Evolutionary conservation across 1,140 invertebrate genomes (phyloP), one percentile per base, ranked within the genome.

Genomic region (Cydia amplana): DNA sequence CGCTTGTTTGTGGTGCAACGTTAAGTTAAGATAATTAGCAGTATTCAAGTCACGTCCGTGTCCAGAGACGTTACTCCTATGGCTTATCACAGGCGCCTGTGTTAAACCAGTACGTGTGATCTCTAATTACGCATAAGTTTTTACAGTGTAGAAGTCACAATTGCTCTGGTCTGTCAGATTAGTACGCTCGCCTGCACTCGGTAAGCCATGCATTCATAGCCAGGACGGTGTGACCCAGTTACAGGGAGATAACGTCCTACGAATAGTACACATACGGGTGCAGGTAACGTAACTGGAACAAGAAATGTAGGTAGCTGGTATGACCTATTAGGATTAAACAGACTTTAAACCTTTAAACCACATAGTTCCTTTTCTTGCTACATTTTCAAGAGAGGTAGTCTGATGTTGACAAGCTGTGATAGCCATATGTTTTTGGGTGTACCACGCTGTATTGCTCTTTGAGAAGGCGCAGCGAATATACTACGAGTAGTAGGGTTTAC

Each of bases 21-120:
- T 36, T 1, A 67, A 36, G 64, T 40, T 67, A 70, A 70, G 65
- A 70, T 70, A 70, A 70, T 70, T 70, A 70, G 65, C 65, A 65
- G 64, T 36, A 36, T 65, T 28, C 28, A 36, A 70, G 65, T 36
- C 55, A 60, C 55, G 55, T 60, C 55, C 55, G 55, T 60, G 55
- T 60, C 55, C 55, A 60, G 55, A 60, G 20, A n/a, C 2, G 9
- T 10, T 60, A 60, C 9, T 60, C 55, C 18, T 23, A 51, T 18
- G 6, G 49, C 46, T 49, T 49, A 51, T 18, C 49, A 18, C 49
- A n/a, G 16, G n/a, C n/a, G 49, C 49, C n/a, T n/a, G n/a, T 7
- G 4, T 51, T 0, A 16, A 51, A 51, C 49, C 49, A 23, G 55
- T 23, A 23, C 20, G 2, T 60, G 18, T 10, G 18, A 5, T 60